Evolutionary conservation across 2,797 vertebrate species (phyloP).

Genomic region (Naso thynnoides): DNA sequence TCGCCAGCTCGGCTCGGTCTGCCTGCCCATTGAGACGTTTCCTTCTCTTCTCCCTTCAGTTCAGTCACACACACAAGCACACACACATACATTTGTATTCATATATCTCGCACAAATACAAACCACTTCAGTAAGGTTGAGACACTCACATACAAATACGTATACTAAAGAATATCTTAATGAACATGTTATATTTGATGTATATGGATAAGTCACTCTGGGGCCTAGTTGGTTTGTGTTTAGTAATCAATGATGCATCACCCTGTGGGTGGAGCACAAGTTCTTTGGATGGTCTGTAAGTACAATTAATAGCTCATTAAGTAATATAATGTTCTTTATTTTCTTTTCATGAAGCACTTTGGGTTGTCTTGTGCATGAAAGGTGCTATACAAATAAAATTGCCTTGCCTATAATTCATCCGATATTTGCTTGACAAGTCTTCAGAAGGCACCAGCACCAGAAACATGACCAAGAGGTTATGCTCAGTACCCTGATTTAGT

Average conservation of each 20-base stretch:
- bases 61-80: background rate
- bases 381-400: too few species aligned
- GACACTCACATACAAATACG: background rate
- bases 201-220: constrained; percentile 19
- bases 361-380: too few species aligned
- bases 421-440: too few species aligned
- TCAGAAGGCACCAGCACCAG: too few species aligned
- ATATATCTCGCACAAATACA: constrained; percentile 23
- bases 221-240: constrained; percentile 43
- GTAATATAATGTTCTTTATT: too few species aligned
- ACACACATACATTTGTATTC: background rate
- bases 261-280: too few species aligned
- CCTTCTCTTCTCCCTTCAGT: constrained; percentile 48
- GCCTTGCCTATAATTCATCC: too few species aligned
- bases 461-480: too few species aligned
- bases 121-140: constrained; percentile 9
- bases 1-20: constrained; percentile 71
- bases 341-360: too few species aligned
- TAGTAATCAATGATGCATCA: constrained; percentile 47
- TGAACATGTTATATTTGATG: constrained; percentile 28
- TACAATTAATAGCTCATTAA: too few species aligned
- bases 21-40: constrained; percentile 59
- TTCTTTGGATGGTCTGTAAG: too few species aligned
- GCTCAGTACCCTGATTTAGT: too few species aligned
- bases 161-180: background rate